Evolutionary conservation across 2,113 vertebrate genomes (phyloP).

Genomic region (Puma concolor): DNA sequence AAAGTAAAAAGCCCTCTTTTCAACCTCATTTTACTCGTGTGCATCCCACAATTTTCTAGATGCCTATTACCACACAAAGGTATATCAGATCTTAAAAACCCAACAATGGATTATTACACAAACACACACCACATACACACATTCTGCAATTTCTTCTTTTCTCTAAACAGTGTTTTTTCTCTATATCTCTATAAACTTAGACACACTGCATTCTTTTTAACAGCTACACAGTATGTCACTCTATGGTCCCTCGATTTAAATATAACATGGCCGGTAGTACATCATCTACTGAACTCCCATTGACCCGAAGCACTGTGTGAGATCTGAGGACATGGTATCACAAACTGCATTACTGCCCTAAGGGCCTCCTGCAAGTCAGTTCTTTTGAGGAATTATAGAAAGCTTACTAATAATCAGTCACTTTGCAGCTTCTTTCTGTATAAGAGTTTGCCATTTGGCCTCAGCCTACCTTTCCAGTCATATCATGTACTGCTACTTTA

Average conservation of each 20-base stretch:
- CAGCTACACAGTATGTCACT: not conserved
- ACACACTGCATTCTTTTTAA: not conserved
- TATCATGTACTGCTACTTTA: not conserved
- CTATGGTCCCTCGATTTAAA: not conserved
- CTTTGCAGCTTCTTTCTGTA: constrained; percentile 61
- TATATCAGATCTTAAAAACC: not conserved
- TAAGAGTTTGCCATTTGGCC: not conserved
- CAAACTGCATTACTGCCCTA: constrained; percentile 69
- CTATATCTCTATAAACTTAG: not conserved
- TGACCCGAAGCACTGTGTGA: not conserved
- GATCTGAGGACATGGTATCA: constrained; percentile 40
- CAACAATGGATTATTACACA: not conserved
- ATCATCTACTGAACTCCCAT: not conserved
- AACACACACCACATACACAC: not conserved
- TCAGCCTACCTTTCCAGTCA: not conserved
- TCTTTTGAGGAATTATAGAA: constrained; percentile 66
- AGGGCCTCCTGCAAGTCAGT: constrained; percentile 72
- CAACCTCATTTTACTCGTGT: not conserved
- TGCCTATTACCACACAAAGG: not conserved
- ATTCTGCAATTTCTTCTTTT: not conserved
- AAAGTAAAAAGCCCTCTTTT: not conserved
- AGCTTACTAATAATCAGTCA: constrained; percentile 41
- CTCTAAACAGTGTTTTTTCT: not conserved
- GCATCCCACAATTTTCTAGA: not conserved
- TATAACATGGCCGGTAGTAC: not conserved